Evolutionary conservation across 2,113 vertebrate genomes (phyloP).

Genomic region (Pyxicephalus adspersus): DNA sequence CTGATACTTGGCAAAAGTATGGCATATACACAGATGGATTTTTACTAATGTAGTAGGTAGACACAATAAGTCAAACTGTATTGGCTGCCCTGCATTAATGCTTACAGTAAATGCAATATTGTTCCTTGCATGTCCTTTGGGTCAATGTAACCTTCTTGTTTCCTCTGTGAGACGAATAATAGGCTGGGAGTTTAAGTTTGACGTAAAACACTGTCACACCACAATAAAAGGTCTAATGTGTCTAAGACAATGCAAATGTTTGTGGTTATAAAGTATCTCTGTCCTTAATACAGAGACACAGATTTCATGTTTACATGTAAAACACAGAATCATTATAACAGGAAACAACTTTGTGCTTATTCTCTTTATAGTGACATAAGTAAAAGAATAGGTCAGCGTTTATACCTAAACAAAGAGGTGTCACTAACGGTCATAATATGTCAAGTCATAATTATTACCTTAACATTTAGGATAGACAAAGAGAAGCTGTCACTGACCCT

Average conservation of each 20-base stretch:
- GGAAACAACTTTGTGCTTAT: too few species aligned
- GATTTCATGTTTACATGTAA: not conserved
- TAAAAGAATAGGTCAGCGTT: too few species aligned
- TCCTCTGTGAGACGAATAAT: not conserved
- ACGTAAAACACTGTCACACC: not conserved
- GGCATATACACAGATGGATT: not conserved
- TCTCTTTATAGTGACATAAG: too few species aligned
- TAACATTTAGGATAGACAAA: too few species aligned
- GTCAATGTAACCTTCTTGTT: constrained; percentile 7
- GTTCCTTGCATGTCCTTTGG: not conserved
- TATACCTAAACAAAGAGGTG: too few species aligned
- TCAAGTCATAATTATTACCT: too few species aligned
- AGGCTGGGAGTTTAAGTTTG: not conserved
- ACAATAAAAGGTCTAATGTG: not conserved
- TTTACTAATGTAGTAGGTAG: not conserved
- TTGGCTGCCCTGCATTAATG: not conserved
- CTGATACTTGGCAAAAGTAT: not conserved
- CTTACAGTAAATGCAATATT: not conserved
- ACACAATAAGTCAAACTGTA: constrained; percentile 4
- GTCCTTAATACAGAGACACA: not conserved
- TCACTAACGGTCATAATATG: too few species aligned
- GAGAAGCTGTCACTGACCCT: too few species aligned
- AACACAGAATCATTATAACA: not conserved
- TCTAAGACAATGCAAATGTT: not conserved
- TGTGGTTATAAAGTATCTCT: not conserved